Percentiles rank a stretch among this genome's conserved stretches.
Conservation (phyloP, 1,140 invertebrate species). For the Littorina saxatilis region DNA sequence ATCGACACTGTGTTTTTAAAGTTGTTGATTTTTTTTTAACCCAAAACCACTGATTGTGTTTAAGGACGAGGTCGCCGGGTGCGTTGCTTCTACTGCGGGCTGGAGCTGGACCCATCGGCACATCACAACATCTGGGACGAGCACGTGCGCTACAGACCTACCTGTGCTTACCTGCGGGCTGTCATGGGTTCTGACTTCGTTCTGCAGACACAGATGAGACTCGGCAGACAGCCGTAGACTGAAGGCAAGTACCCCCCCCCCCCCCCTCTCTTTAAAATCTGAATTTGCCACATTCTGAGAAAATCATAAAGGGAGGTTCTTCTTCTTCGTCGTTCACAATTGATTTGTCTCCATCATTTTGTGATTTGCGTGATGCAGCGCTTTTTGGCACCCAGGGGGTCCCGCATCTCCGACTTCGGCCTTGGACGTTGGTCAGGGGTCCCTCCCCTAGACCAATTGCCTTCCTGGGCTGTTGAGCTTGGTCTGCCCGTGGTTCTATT, state of each 20-base stretch:
- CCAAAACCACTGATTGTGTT: no score
- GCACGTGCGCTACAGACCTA: background rate
- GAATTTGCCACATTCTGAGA: background rate
- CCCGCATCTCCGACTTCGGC: no score
- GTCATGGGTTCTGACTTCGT: background rate
- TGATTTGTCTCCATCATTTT: background rate
- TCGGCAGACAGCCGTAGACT: background rate
- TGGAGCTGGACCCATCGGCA: background rate
- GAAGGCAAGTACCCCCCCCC: no score
- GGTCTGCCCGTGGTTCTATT: no score
- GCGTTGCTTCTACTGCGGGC: slow-evolving; percentile 8
- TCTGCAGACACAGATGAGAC: background rate
- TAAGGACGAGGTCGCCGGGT: background rate
- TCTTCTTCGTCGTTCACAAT: background rate
- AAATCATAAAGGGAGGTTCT: background rate
- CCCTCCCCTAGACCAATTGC: no score
- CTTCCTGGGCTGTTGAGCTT: no score
- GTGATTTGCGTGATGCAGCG: no score
- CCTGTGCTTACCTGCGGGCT: background rate
- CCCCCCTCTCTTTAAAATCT: no score
- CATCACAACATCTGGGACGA: background rate
- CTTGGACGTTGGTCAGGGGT: no score
- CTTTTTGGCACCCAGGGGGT: no score
- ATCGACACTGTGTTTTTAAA: background rate
- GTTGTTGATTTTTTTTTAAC: no score